phyloP scores from a whole-genome alignment of 2,888 invertebrate species.

The Gandaritis pyraliata region DNA sequence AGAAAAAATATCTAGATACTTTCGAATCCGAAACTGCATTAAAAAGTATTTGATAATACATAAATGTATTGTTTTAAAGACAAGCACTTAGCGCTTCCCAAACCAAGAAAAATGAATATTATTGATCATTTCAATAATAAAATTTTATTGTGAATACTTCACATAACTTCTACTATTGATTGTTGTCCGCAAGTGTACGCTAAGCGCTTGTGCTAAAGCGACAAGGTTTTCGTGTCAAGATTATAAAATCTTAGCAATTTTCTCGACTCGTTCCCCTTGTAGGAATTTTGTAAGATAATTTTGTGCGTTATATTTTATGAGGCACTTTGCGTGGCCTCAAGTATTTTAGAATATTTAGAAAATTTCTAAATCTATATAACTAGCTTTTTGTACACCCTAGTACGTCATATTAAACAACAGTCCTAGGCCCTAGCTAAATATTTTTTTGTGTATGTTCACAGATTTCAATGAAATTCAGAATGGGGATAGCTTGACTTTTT shows the following conservation, averaged over 20 bases:
- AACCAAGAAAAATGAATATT: neutral
- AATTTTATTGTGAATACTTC: constrained; percentile 2
- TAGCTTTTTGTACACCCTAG: too few species aligned
- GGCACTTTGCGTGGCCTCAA: constrained; percentile 12
- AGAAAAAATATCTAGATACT: too few species aligned
- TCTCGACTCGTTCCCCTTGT: constrained; percentile 54
- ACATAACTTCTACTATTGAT: constrained; percentile 1
- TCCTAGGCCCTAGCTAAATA: too few species aligned
- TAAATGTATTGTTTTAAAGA: too few species aligned
- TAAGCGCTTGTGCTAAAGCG: constrained; percentile 32
- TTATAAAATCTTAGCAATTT: constrained; percentile 49
- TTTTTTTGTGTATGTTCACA: too few species aligned
- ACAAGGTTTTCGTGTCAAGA: constrained; percentile 61
- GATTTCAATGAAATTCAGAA: too few species aligned
- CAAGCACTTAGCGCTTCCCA: too few species aligned
- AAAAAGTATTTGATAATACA: too few species aligned
- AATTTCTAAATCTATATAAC: neutral
- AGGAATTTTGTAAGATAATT: constrained; percentile 46
- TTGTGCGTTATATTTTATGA: constrained; percentile 24
- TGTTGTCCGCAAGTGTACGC: constrained; percentile 19
- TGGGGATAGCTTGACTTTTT: too few species aligned
- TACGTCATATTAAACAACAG: too few species aligned
- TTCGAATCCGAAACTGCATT: too few species aligned
- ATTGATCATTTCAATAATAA: neutral
- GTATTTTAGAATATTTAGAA: constrained; percentile 5